Evolutionary conservation across 2,797 vertebrate genomes (phyloP), one percentile per base, ranked within the genome.

Genomic region (Sandelia bainsii): DNA sequence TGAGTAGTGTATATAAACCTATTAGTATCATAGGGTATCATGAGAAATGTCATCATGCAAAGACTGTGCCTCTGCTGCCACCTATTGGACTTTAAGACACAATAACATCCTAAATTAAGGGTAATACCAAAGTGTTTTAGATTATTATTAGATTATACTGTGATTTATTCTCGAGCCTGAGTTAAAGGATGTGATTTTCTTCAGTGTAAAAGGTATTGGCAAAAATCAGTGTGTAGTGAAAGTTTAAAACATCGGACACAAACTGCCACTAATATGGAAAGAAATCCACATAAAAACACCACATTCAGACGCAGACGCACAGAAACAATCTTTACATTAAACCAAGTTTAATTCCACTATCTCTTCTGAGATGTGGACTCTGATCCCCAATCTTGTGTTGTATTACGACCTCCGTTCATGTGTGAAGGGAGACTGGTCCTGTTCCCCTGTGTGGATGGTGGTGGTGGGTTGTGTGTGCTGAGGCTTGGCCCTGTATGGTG

Each of bases 21-120:
- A 19, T 10, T 0, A 25, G 4, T 3, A 16, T 37, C 10, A 10
- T 14, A 8, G 27, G 50, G 37, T 6, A 8, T 20, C 1, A 16
- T 45, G 11, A 49, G 6, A 25, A 53, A 51, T 4, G 2, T 7
- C 10, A 16, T 0, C 10, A 27, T 39, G 12, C 5, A 58, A 62
- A 72, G 60, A 50, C 2, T 68, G 45, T n/a, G 56, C 9, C 42
- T 85, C 63, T 87, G 77, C 88, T 86, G 83, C 82, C 83, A 64
- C 62, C 86, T 81, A 8, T 14, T 83, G 88, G 77, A 68, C 51
- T 0, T 6, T 39, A 49, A 16, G 0, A 0, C 0, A 62, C 44
- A 9, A 19, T 2, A 11, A 8, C 22, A 42, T 3, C 34, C 11
- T 29, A 17, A 42, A 45, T n/a, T 57, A 51, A 73, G 60, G 51